These are phyloP conservation scores for Schizopygopsis pylzovi DNA, from an alignment of 2,797 vertebrate genomes.

Conservation along the genomic window DNA sequence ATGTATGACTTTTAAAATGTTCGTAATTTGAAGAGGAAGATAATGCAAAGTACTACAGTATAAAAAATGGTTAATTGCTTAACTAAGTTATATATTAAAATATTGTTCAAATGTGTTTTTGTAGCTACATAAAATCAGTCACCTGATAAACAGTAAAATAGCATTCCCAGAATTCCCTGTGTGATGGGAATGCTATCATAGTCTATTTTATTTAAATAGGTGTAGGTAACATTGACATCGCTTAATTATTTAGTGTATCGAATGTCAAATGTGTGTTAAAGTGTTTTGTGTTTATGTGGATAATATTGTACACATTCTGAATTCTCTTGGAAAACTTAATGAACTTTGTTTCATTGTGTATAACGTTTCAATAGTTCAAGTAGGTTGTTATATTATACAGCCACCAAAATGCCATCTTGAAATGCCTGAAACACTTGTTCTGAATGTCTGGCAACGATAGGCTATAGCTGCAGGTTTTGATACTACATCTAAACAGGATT, in stretches of 20 bases:
- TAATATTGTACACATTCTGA: neutral
- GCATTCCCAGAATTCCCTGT: neutral
- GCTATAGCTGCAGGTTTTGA: neutral
- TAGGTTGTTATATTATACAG: neutral
- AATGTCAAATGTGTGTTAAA: neutral
- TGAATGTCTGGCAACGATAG: neutral
- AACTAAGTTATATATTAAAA: neutral
- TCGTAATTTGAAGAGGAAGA: neutral
- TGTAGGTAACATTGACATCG: neutral
- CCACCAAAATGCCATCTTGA: neutral
- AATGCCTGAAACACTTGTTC: neutral
- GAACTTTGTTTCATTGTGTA: neutral
- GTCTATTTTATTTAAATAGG: neutral
- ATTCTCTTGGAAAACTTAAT: neutral
- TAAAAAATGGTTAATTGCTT: neutral
- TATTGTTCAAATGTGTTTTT: neutral
- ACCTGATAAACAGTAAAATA: neutral
- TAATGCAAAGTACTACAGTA: neutral
- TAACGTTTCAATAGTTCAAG: neutral
- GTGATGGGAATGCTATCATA: too few species aligned
- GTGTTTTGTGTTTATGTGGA: neutral
- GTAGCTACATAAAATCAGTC: neutral
- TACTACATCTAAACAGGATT: neutral
- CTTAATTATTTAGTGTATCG: too few species aligned
- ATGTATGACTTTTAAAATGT: neutral